These are phyloP conservation scores for Epinotia ramella DNA, from an alignment of 2,888 invertebrate genomes.

Conservation along the genomic window DNA sequence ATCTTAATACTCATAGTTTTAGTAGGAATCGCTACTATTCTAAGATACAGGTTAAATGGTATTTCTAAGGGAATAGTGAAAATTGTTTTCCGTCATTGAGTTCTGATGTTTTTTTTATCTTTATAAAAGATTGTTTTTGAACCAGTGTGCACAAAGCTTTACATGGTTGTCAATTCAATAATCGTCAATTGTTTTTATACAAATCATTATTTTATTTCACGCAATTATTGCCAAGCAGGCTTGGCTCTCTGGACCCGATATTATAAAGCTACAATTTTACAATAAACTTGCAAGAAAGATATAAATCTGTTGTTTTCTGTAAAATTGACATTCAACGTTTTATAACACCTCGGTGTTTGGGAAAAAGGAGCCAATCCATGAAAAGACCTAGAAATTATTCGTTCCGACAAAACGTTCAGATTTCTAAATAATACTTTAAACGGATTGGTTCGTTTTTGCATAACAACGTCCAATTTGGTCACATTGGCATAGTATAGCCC, in stretches of 20 bases:
- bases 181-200: constrained; percentile 64
- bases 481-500: constrained; percentile 11
- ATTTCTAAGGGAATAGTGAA: constrained; percentile 33
- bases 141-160: constrained; percentile 45
- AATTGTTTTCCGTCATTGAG: constrained; percentile 25
- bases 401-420: background rate
- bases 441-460: background rate
- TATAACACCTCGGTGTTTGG: background rate
- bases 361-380: constrained; percentile 4
- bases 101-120: constrained; percentile 24
- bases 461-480: background rate
- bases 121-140: constrained; percentile 25
- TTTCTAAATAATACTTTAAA: background rate
- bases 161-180: constrained; percentile 63
- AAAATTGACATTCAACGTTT: constrained; percentile 2
- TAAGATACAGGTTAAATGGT: constrained; percentile 49
- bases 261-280: constrained; percentile 16
- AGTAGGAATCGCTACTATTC: constrained; percentile 59
- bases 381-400: background rate
- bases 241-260: background rate
- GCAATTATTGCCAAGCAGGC: constrained; percentile 5
- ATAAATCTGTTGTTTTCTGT: background rate
- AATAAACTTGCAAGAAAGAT: background rate
- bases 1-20: constrained; percentile 78
- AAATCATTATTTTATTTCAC: constrained; percentile 34